phyloP scores from a whole-genome alignment of 2,113 vertebrate species.

The Myrmophylax atrothorax region DNA sequence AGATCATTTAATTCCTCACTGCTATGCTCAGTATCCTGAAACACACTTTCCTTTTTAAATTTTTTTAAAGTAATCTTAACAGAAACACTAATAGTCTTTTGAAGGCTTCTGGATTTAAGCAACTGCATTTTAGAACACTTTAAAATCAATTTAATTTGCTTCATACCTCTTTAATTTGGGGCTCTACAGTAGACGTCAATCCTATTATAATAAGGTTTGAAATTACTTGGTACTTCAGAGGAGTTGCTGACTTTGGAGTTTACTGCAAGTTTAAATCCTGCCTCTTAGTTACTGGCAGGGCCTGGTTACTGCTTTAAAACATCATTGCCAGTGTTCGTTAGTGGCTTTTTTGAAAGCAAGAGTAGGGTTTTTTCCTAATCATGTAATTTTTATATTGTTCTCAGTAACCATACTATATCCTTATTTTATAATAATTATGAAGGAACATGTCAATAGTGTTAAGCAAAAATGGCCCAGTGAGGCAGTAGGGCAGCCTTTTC shows the following conservation, averaged over 20 bases:
- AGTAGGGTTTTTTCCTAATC: background rate
- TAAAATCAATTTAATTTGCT: background rate
- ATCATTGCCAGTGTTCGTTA: background rate
- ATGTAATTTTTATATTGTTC: background rate
- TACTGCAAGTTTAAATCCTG: background rate
- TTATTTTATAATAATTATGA: background rate
- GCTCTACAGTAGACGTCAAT: background rate
- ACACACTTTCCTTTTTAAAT: background rate
- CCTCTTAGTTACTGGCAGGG: background rate
- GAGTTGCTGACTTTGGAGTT: background rate
- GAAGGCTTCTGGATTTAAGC: background rate
- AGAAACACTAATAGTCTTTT: background rate
- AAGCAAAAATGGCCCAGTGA: background rate
- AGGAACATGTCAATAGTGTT: background rate
- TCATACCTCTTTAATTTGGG: background rate
- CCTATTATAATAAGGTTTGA: background rate
- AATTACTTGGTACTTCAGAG: background rate
- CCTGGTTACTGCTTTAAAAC: background rate
- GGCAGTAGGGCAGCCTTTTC: background rate
- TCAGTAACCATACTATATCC: background rate
- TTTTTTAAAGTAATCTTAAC: background rate
- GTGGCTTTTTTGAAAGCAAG: background rate
- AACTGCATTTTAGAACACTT: background rate
- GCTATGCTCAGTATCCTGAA: background rate
- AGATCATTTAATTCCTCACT: background rate